phyloP scores from a whole-genome alignment of 2,888 invertebrate genomes.

The Rhagonycha lutea region DNA sequence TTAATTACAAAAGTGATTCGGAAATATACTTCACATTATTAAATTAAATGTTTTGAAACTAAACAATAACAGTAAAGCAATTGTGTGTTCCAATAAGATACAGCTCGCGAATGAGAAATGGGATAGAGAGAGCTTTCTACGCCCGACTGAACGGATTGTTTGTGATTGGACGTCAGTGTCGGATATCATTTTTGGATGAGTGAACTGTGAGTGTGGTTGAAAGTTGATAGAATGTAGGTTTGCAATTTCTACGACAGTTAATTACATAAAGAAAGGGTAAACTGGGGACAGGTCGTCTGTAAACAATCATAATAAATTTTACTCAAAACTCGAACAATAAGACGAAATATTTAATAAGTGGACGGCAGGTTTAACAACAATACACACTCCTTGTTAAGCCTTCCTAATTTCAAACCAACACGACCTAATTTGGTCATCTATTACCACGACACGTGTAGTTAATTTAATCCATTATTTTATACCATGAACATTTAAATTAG shows the following conservation, averaged over 20 bases:
- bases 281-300: constrained; percentile 30
- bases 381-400: not conserved
- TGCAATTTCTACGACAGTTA: constrained; percentile 42
- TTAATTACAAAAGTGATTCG: constrained; percentile 10
- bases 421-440: not conserved
- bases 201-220: constrained; percentile 39
- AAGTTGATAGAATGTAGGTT: constrained; percentile 43
- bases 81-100: constrained; percentile 35
- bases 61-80: constrained; percentile 26
- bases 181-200: constrained; percentile 45
- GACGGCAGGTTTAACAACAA: not conserved
- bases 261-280: constrained; percentile 37
- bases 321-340: constrained; percentile 12
- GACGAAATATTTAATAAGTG: constrained; percentile 15
- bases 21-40: constrained; percentile 12
- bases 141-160: constrained; percentile 41
- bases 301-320: constrained; percentile 28
- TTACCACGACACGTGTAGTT: constrained; percentile 11
- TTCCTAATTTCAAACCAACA: not conserved
- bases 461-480: constrained; percentile 9
- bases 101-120: constrained; percentile 32
- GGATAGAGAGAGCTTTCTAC: constrained; percentile 35
- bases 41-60: constrained; percentile 29
- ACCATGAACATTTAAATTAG: not conserved
- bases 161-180: constrained; percentile 45